phyloP scores from a whole-genome alignment of 2,113 vertebrate species.

The Gambusia holbrooki region DNA sequence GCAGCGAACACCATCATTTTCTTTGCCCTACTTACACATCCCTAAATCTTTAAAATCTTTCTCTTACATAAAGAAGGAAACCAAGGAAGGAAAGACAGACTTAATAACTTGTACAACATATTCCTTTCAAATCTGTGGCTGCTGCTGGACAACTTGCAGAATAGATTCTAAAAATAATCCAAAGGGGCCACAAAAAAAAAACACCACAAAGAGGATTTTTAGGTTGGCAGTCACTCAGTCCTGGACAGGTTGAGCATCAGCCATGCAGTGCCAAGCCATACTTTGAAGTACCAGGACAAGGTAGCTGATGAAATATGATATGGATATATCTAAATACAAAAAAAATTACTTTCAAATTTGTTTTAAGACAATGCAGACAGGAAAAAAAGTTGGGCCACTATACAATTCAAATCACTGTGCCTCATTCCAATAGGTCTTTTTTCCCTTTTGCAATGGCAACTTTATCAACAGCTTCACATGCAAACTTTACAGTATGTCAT shows the following conservation, averaged over 20 bases:
- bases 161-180: background rate
- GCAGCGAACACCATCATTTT: background rate
- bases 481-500: background rate
- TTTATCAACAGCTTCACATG: background rate
- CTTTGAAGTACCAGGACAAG: no score
- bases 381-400: background rate
- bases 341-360: background rate
- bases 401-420: background rate
- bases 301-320: no score
- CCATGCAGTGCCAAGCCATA: no score
- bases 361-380: background rate
- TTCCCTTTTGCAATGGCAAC: background rate
- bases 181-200: background rate
- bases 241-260: background rate
- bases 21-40: background rate
- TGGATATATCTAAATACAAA: background rate
- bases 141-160: constrained; percentile 1
- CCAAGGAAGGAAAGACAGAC: background rate
- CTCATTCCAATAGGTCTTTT: background rate
- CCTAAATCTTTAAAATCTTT: constrained; percentile 2
- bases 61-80: background rate
- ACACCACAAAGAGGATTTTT: background rate
- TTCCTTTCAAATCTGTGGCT: background rate
- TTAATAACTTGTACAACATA: background rate
- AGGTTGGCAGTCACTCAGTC: background rate